Evolutionary conservation across 2,797 vertebrate species (phyloP), one percentile per base, ranked within the genome.

Genomic region (Ibycter americanus): DNA sequence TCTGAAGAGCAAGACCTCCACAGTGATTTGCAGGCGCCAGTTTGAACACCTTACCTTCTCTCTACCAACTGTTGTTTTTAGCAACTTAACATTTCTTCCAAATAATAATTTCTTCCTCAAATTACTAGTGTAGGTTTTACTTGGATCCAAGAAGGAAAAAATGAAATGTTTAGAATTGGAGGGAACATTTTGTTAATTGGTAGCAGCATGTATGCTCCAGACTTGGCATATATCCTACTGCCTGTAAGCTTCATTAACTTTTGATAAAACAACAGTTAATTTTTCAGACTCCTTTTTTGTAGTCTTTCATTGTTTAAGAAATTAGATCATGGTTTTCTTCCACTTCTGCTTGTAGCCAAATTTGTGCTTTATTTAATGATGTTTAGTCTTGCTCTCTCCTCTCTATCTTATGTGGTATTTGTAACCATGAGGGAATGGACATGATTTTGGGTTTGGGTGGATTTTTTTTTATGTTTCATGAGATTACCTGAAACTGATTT

Each of bases 141-240:
- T 74, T 73, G 78, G 93, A 73, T 93, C 40, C 38, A 29, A 72
- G 70, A 25, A 72, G 84, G 67, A 22, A 49, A 56, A 83, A 87
- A 71, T 27, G 34, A 38, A 47, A 44, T n/a, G 93, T 93, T 94
- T 83, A 55, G 84, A 13, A 90, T 29, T 21, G 80, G 92, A 14
- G 15, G 83, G 86, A 96, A 91, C 78, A 44, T 87, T 63, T 52
- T 82, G 79, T 86, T 95, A 89, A 93, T 92, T 95, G 96, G 80
- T 87, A 87, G 89, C 95, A 83, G 96, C 79, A 20, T 72, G 74
- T 23, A 4, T 65, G 90, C 89, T 94, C 74, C 92, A 82, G 90
- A n/a, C 81, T 72, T 92, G 96, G 94, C 93, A 4, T 27, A 8
- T 61, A 14, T 79, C 81, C 90, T 81, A 8, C 87, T 91, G 93